Evolutionary conservation across 2,797 vertebrate species (phyloP), one percentile per base, ranked within the genome.

Genomic region (Galaxias olidus): DNA sequence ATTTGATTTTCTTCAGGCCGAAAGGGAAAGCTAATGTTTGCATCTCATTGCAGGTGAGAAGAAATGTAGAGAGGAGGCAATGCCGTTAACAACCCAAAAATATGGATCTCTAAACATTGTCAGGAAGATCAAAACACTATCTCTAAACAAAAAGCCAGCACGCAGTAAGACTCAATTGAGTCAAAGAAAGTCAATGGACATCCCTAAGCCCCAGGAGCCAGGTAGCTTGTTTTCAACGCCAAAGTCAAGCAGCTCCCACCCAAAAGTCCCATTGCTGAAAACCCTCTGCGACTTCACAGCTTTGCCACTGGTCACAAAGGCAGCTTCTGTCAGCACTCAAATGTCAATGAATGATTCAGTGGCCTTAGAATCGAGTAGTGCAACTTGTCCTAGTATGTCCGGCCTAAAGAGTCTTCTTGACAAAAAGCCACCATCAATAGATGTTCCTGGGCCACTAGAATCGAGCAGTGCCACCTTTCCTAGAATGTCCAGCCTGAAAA

Each of bases 111-210:
- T 47, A 14, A 47, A 14, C 10, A 14, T 47, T 12, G 58, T 47
- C 14, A 20, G 13, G 3, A 60, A 30, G 14, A 14, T 48, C 15
- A 45, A 59, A 59, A 47, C 44, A 14, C 43, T 8, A 44, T 59
- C 58, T 13, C 43, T 59, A 13, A 18, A 59, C 44, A 59, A 18
- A 59, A 59, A 59, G 18, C 18, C 44, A 59, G 7, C 4, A 19
- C 8, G 46, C 8, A 1, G 30, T 6, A 30, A 30, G 30, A 2
- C 30, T 30, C 30, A 30, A 30, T 30, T 30, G 30, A 30, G 30
- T 30, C 30, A 30, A 3, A 30, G 30, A 3, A 30, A 30, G 30
- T 30, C 30, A 30, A 30, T 30, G 30, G 30, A 30, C 30, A 30
- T 30, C 30, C 30, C 30, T 30, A 30, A 2, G 2, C 3, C 30